phyloP scores from a whole-genome alignment of 1,140 invertebrate genomes.

The Drosophila paulistorum region DNA sequence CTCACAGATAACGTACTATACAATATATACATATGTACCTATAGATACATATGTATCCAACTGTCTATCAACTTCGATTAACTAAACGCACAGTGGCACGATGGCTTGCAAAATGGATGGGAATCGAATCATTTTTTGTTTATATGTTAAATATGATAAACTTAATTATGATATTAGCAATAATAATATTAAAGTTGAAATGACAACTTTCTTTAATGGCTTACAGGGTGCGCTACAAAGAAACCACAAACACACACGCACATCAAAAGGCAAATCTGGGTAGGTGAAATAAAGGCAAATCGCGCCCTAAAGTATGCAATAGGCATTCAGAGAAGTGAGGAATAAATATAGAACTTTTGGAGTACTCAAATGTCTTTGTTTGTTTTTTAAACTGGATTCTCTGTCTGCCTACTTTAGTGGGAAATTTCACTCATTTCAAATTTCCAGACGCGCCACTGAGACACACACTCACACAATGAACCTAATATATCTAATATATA shows the following conservation, averaged over 20 bases:
- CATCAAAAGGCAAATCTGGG: not conserved
- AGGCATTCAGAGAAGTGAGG: too few relatives aligned
- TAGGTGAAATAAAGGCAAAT: too few relatives aligned
- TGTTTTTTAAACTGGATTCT: too few relatives aligned
- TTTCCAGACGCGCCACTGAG: too few relatives aligned
- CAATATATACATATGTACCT: slow-evolving; percentile 7
- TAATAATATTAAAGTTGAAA: slow-evolving; percentile 21
- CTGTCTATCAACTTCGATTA: slow-evolving; percentile 43
- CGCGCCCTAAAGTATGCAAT: too few relatives aligned
- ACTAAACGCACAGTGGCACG: slow-evolving; percentile 60
- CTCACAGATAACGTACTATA: slow-evolving; percentile 17
- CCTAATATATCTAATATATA: slow-evolving; percentile 55
- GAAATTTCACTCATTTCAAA: too few relatives aligned
- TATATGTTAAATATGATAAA: slow-evolving; percentile 30
- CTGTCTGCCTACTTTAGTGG: too few relatives aligned
- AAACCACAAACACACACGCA: slow-evolving; percentile 36
- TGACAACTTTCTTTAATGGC: slow-evolving; percentile 22
- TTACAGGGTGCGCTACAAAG: slow-evolving; percentile 41
- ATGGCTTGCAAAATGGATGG: slow-evolving; percentile 1
- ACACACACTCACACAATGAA: slow-evolving; percentile 36
- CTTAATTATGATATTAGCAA: slow-evolving; percentile 40
- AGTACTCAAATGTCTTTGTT: too few relatives aligned
- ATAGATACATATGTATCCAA: slow-evolving; percentile 36
- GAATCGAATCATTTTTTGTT: slow-evolving; percentile 38
- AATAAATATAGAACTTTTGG: too few relatives aligned